These are phyloP conservation scores for Lepus townsendii DNA, from an alignment of 2,797 vertebrate species.

Conservation along the genomic window DNA sequence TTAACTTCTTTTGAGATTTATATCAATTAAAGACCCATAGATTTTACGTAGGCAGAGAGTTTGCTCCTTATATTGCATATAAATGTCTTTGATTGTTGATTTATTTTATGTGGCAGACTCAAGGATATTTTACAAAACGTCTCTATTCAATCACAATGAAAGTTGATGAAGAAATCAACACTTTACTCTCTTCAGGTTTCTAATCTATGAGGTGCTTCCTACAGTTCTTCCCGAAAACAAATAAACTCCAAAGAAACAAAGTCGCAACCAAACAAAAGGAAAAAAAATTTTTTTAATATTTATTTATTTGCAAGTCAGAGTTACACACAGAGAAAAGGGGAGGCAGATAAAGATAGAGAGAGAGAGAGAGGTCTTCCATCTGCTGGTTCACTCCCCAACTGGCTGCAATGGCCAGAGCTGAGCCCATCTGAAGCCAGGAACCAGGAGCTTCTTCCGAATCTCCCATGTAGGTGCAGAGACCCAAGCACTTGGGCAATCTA, in stretches of 20 bases:
- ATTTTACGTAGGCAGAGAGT: neutral
- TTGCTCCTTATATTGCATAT: neutral
- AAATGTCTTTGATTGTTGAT: neutral
- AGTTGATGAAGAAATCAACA: conserved; percentile 21
- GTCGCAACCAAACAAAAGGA: conserved; percentile 48
- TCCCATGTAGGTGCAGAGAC: too few species aligned
- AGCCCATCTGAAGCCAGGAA: too few species aligned
- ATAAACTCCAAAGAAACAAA: neutral
- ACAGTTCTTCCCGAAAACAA: conserved; percentile 35
- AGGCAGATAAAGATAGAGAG: too few species aligned
- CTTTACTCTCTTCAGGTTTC: conserved; percentile 41
- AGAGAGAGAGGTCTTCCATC: too few species aligned
- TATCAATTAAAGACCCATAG: conserved; percentile 25
- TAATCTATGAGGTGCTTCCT: conserved; percentile 1
- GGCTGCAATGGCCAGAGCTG: too few species aligned
- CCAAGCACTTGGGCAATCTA: too few species aligned
- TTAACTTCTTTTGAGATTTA: neutral
- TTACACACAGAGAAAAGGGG: too few species aligned
- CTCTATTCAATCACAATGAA: conserved; percentile 1
- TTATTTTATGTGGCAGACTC: conserved; percentile 26
- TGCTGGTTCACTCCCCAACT: too few species aligned
- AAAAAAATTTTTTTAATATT: neutral
- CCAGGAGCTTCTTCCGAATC: too few species aligned
- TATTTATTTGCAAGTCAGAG: too few species aligned
- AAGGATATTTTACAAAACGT: conserved; percentile 15